Base-by-base conservation (phyloP, 2,888 invertebrate genomes). In the Caenorhabditis zanzibari region DNA sequence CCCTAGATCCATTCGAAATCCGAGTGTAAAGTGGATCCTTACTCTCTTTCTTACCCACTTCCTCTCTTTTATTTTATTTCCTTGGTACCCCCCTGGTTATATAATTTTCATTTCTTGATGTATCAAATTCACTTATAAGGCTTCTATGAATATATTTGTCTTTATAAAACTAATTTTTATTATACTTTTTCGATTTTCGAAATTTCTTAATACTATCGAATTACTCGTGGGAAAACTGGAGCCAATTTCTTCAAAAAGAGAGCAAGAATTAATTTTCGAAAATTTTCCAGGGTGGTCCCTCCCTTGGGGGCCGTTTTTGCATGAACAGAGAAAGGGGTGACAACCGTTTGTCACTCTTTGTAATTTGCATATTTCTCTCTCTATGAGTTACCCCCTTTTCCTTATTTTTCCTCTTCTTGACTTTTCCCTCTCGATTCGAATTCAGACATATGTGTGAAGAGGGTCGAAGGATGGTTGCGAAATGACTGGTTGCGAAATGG, bases 281-380 rank as follows among this genome's bases (percentile, higher is more conserved):
- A 7, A 6, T 38, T 10, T 59, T 35, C 35, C 41, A 22, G 63
- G 41, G 41, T 22, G 16, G n/a, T n/a, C n/a, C n/a, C n/a, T 28
- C 64, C 64, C 64, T 14, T 28, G 54, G 54, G 69, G 22, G n/a
- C n/a, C 54, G 41, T 38, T 56, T 68, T 68, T 52, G 44, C 63
- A 63, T 41, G 41, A 69, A 35, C 64, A 64, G 3, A 41, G 52
- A 35, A 24, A 69, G 19, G 32, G 49, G 49, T 14, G 32, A 38
- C 73, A 73, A 32, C 19, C 56, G 49, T 75, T 75, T 75, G 64
- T 75, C 75, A 66, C 75, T n/a, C n/a, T n/a, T n/a, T n/a, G 66
- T 75, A 75, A 75, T 75, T 75, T 75, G 58, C 75, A 75, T 75
- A 75, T 75, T 63, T n/a, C n/a, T n/a, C n/a, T 26, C 22, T 26